Percentiles rank a stretch among this genome's conserved stretches.
Evolutionary conservation across 2,113 vertebrate species (phyloP).

Genomic region (Coturnix japonica): DNA sequence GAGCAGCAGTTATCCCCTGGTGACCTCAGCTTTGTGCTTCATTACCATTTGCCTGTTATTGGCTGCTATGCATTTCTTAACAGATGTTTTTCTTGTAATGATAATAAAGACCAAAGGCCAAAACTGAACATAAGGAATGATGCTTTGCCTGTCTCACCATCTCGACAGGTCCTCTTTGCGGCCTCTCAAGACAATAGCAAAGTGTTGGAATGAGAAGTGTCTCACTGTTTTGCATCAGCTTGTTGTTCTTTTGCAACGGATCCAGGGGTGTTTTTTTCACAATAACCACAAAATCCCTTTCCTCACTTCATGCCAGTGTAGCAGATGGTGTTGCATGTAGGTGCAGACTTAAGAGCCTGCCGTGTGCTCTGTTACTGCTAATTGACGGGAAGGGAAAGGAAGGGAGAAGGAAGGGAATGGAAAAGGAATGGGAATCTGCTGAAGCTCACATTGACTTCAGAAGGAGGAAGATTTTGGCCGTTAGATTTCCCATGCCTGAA

Average conservation of each 20-base stretch:
- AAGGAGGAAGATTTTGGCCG: not conserved
- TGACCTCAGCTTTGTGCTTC: not conserved
- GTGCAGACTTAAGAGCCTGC: not conserved
- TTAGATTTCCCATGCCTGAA: accelerated
- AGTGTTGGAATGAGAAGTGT: not conserved
- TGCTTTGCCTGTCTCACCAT: not conserved
- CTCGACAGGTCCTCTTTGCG: too few relatives aligned
- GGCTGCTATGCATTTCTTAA: not conserved
- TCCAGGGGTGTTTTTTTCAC: not conserved
- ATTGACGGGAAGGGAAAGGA: not conserved
- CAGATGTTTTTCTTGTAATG: not conserved
- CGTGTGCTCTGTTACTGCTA: accelerated
- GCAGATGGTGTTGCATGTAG: not conserved
- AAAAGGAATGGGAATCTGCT: too few relatives aligned
- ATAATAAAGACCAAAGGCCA: not conserved
- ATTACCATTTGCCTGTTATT: not conserved
- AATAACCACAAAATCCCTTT: not conserved
- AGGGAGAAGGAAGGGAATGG: too few relatives aligned
- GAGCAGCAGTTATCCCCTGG: too few relatives aligned
- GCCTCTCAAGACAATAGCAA: not conserved
- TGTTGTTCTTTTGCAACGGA: not conserved
- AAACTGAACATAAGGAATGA: not conserved
- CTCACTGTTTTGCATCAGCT: not conserved
- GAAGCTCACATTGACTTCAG: not conserved
- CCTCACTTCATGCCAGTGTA: not conserved